These are phyloP conservation scores for Platorchestia sp. DNA, from an alignment of 1,140 invertebrate genomes.

Conservation along the genomic window DNA sequence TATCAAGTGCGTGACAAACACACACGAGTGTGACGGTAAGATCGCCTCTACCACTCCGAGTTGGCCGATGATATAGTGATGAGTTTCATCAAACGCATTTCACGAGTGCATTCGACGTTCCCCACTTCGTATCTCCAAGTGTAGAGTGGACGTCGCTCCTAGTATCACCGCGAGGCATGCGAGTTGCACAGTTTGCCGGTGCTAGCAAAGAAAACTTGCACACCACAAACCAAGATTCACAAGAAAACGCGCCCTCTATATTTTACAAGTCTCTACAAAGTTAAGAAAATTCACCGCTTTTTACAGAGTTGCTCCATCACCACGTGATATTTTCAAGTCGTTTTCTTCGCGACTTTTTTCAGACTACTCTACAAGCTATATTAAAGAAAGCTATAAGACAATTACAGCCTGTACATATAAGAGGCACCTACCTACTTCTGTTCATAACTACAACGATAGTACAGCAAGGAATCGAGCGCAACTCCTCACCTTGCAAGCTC, in stretches of 20 bases:
- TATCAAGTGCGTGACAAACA: too few species aligned
- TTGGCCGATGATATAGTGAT: too few species aligned
- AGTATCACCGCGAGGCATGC: too few species aligned
- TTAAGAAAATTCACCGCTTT: not conserved
- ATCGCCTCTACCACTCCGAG: too few species aligned
- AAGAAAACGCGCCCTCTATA: not conserved
- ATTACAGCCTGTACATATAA: conserved; percentile 53
- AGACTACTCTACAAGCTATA: conserved; percentile 7
- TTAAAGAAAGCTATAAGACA: conserved; percentile 45
- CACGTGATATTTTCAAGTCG: not conserved
- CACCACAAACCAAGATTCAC: not conserved
- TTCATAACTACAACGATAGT: conserved; percentile 35
- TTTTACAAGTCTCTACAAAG: not conserved
- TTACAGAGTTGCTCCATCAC: not conserved
- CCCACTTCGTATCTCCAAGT: too few species aligned
- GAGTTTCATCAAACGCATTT: too few species aligned
- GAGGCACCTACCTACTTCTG: conserved; percentile 45
- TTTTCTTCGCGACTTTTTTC: not conserved
- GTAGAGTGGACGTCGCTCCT: too few species aligned
- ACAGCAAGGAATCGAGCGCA: conserved; percentile 30
- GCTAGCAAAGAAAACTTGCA: not conserved
- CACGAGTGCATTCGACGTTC: too few species aligned
- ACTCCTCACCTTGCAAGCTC: not conserved
- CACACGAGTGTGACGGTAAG: too few species aligned
- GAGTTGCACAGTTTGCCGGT: not conserved